Conservation (phyloP, 2,113 vertebrate species). For the Pogonocichla stellata region DNA sequence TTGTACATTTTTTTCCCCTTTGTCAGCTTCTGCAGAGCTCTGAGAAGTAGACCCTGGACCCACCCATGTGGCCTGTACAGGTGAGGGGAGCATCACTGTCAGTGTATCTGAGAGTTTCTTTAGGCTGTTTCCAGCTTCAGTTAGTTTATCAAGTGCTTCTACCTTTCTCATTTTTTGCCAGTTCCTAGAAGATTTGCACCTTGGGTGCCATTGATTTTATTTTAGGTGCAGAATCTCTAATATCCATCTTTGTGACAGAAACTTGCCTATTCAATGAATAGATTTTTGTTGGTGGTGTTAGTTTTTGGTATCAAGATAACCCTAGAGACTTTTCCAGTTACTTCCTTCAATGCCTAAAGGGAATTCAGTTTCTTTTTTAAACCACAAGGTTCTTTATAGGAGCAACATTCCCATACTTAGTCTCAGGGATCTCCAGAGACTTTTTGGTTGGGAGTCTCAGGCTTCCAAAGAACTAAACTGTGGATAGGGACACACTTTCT, state of each 20-base stretch:
- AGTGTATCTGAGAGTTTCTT: neutral
- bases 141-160: neutral
- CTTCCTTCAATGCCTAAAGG: neutral
- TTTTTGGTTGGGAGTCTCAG: neutral
- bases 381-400: neutral
- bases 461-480: neutral
- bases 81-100: neutral
- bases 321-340: neutral
- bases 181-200: neutral
- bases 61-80: neutral
- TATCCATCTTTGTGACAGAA: neutral
- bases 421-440: neutral
- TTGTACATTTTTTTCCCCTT: neutral
- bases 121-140: neutral
- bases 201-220: neutral
- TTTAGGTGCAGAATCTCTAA: neutral
- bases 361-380: neutral
- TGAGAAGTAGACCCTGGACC: neutral
- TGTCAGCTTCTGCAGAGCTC: neutral
- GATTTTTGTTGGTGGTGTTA: neutral
- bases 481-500: neutral
- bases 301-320: neutral
- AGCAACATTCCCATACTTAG: neutral
- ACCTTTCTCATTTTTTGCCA: neutral
- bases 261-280: neutral